These are phyloP conservation scores for Brachypterus glaber DNA, from an alignment of 2,888 invertebrate genomes.

Conservation along the genomic window DNA sequence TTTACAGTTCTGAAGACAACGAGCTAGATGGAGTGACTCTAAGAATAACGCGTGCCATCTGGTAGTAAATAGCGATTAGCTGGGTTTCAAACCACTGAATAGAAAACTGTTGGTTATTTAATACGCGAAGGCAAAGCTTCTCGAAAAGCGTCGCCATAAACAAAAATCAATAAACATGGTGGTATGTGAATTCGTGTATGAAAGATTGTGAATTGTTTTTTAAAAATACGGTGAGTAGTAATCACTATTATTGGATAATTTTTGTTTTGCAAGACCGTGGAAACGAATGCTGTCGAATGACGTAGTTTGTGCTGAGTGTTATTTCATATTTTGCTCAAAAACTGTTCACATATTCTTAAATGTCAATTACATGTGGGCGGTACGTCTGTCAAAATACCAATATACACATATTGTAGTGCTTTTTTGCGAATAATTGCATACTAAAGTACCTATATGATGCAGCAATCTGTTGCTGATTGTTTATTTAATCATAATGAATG, in stretches of 20 bases:
- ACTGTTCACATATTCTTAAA: slow-evolving; percentile 31
- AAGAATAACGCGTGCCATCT: too few species aligned
- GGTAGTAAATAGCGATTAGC: too few species aligned
- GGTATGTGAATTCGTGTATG: slow-evolving; percentile 33
- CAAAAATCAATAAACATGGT: slow-evolving; percentile 40
- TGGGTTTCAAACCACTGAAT: too few species aligned
- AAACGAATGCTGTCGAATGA: too few species aligned
- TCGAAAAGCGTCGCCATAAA: slow-evolving; percentile 26
- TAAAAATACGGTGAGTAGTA: slow-evolving; percentile 32
- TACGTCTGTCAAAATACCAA: slow-evolving; percentile 34
- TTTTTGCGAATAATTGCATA: slow-evolving; percentile 6
- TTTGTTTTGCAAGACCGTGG: background rate
- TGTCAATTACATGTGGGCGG: slow-evolving; percentile 39
- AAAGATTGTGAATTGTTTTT: slow-evolving; percentile 31
- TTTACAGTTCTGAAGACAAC: too few species aligned
- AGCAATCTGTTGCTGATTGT: too few species aligned
- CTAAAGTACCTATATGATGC: too few species aligned
- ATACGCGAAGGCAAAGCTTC: too few species aligned
- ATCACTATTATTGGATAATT: background rate
- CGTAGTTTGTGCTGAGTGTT: too few species aligned
- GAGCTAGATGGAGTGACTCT: too few species aligned
- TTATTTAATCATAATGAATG: too few species aligned
- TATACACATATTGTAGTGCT: slow-evolving; percentile 16
- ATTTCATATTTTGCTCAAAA: slow-evolving; percentile 24
- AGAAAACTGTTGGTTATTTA: too few species aligned